Percentiles rank a stretch among this genome's conserved stretches.
phyloP scores from a whole-genome alignment of 2,888 invertebrate species.

The Eupsilia transversa region DNA sequence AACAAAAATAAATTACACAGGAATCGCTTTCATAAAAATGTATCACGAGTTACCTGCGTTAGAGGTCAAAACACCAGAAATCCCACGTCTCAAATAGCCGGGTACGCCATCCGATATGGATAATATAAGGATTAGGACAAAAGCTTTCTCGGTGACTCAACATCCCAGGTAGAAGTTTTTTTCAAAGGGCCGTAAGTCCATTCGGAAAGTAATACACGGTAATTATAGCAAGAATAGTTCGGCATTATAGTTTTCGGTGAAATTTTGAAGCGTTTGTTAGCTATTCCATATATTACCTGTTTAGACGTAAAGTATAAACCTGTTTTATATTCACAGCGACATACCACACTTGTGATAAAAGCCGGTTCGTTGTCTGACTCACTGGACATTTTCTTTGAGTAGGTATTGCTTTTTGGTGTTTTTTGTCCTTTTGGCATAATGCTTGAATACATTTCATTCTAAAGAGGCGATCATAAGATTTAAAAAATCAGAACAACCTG shows the following conservation, averaged over 20 bases:
- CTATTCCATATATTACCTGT: constrained; percentile 55
- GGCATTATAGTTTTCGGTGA: constrained; percentile 56
- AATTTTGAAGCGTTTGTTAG: constrained; percentile 43
- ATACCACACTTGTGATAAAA: constrained; percentile 61
- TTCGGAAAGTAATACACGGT: constrained; percentile 56
- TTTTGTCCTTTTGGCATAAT: constrained; percentile 18
- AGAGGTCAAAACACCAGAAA: constrained; percentile 66
- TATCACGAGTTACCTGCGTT: constrained; percentile 64
- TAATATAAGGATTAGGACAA: constrained; percentile 77
- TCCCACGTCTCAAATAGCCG: constrained; percentile 57
- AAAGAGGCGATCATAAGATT: not conserved
- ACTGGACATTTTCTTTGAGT: constrained; percentile 49
- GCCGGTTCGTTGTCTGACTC: constrained; percentile 52
- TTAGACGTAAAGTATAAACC: constrained; percentile 44
- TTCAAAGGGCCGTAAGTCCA: constrained; percentile 61
- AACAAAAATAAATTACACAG: constrained; percentile 57
- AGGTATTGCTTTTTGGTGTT: constrained; percentile 33
- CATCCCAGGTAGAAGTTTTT: constrained; percentile 75
- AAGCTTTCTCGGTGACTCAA: constrained; percentile 76
- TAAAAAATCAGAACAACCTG: not conserved
- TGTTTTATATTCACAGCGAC: constrained; percentile 55
- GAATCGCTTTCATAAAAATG: constrained; percentile 58
- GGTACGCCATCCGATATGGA: constrained; percentile 63
- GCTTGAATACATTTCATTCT: not conserved
- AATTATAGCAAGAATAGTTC: constrained; percentile 58